phyloP scores from a whole-genome alignment of 2,113 vertebrate species.

The Antechinus flavipes region DNA sequence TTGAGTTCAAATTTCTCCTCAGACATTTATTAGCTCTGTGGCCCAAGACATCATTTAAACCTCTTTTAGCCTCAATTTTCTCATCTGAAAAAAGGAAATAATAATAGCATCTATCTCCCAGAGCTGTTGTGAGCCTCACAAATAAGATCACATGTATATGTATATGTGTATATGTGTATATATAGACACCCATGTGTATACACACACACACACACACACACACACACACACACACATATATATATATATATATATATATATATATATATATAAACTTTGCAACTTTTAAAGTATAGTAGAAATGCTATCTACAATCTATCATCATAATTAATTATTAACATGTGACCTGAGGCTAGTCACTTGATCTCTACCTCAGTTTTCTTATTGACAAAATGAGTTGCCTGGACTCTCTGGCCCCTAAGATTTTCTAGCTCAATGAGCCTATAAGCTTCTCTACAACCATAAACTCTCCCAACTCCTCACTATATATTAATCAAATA shows the following conservation, averaged over 20 bases:
- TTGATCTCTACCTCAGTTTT: neutral
- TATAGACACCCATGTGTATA: neutral
- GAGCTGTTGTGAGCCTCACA: neutral
- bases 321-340: neutral
- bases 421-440: neutral
- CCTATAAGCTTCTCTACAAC: no score
- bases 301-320: neutral
- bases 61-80: neutral
- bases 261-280: neutral
- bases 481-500: neutral
- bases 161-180: no score
- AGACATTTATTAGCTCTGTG: neutral
- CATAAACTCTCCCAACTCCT: no score
- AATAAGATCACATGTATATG: neutral
- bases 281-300: neutral
- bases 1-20: neutral
- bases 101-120: neutral
- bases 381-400: neutral
- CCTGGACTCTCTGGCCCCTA: neutral
- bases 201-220: no score
- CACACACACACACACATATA: no score
- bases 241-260: no score
- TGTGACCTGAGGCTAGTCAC: neutral
- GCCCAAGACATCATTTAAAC: neutral
- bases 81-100: neutral